Base-by-base conservation (phyloP, 2,797 vertebrate species). In the Galaxias olidus region DNA sequence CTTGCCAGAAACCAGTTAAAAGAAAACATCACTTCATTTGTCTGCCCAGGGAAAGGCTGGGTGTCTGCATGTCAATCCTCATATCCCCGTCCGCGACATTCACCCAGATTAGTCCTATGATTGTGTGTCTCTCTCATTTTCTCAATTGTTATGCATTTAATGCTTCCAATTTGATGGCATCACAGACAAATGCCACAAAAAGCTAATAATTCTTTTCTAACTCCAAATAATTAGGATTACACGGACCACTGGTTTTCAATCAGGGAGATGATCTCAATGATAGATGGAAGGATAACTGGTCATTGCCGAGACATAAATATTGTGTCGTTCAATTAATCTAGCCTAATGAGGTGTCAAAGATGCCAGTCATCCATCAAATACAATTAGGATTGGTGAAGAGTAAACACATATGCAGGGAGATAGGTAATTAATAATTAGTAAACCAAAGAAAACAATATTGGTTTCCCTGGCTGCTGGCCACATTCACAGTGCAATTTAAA, bases 171-270 rank as follows among this genome's bases (percentile, higher is more conserved):
- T 90, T 90, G 86, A 86, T 84, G 78, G 89, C 89, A 84, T 86
- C 86, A 84, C 85, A 83, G 81, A 79, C 88, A 89, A 90, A 88
- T 73, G 80, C 80, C 83, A 86, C 85, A 81, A 85, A 87, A 90
- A 88, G 91, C 92, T 90, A 95, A 95, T 96, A 89, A 93, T 92
- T 93, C 93, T 91, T 93, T 94, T 94, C 94, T 96, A 95, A 96
- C 96, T 96, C 93, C 94, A 95, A 95, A 95, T 96, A 95, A 96
- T 96, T 95, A 95, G 91, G 93, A 96, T 96, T 95, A 96, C 95
- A 95, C 40, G 95, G 95, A 95, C 94, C 94, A 93, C 94, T 94
- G 94, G 92, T 96, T 97, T 96, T 97, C 94, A 95, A 96, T 97
- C 95, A 96, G 93, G 79, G 92, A 95, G 94, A 96, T 96, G 94